Base-by-base conservation (phyloP, 2,797 vertebrate genomes). In the Astyanax mexicanus region DNA sequence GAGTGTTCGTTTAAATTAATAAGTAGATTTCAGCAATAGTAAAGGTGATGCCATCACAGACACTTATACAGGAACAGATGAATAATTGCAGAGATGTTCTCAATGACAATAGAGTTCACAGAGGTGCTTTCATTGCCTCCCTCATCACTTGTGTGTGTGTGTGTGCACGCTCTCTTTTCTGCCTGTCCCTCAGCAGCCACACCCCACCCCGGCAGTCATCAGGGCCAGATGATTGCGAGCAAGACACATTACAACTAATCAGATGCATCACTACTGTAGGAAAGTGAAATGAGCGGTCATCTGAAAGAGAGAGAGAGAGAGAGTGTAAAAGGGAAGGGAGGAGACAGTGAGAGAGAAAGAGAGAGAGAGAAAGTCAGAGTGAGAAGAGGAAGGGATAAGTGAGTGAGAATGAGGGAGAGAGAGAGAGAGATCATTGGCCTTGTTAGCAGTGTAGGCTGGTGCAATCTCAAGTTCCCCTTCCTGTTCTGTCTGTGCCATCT, bases 191-290 rank as follows among this genome's bases (percentile, higher is more conserved):
- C 45, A 47, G 29, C 40, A 68, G 42, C 23, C 44, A 42, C 58
- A 62, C 72, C 81, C 72, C 58, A 62, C 72, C 81, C 75, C 40
- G 37, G 40, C 69, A 75, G 60, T 78, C 72, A 69, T 69, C 68
- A 78, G 66, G 49, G 64, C 23, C 62, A 51, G 49, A 65, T 60
- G 69, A 68, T 40, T 54, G 69, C 52, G 32, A 71, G 47, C 61
- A 68, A 72, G 69, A 74, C n/a, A 47, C 44, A 83, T 80, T 75
- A 83, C 32, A 23, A 40, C 72, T 83, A 74, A 78, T 69, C 65
- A 44, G 23, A 51, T 80, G 64, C 68, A 78, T 72, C 60, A 37
- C 75, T 44, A 38, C 64, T 76, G 13, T 55, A 77, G 72, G 61
- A 65, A 62, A 78, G 64, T 69, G 23, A 78, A 62, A 72, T 57